These are phyloP conservation scores for Drosophila rhopaloa DNA, from an alignment of 1,140 invertebrate species.

Conservation along the genomic window DNA sequence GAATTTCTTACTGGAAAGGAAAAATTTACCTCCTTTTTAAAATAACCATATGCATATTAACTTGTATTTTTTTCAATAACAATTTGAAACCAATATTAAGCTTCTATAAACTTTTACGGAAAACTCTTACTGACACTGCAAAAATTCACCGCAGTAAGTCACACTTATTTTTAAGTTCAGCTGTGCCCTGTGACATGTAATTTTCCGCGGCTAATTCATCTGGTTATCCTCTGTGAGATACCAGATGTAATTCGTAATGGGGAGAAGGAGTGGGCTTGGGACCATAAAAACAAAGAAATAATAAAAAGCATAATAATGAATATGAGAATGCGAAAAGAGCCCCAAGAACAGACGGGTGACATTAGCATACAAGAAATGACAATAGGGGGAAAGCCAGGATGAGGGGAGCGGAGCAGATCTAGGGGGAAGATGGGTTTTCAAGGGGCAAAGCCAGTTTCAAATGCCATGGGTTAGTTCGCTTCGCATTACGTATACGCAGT, in stretches of 20 bases:
- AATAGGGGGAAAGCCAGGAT: conserved; percentile 14
- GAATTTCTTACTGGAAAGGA: not conserved
- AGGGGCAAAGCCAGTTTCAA: conserved; percentile 37
- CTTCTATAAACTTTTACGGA: too few species aligned
- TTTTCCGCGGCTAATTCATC: conserved; percentile 24
- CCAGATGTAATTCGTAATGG: conserved; percentile 24
- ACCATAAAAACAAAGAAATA: conserved; percentile 38
- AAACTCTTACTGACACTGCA: too few species aligned
- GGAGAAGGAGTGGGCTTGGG: conserved; percentile 10
- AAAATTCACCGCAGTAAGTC: not conserved
- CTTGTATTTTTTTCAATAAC: too few species aligned
- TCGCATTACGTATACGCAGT: conserved; percentile 53
- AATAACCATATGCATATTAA: too few species aligned
- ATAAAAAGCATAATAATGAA: conserved; percentile 47
- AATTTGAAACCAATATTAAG: too few species aligned
- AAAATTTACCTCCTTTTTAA: too few species aligned
- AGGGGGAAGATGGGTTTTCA: not conserved
- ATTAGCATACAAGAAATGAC: conserved; percentile 44
- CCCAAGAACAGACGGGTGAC: conserved; percentile 22
- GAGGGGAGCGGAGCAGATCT: not conserved
- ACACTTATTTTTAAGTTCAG: not conserved
- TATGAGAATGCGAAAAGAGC: conserved; percentile 31
- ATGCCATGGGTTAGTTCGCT: conserved; percentile 36
- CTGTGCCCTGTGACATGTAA: conserved; percentile 3
- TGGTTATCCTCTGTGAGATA: conserved; percentile 13